Conservation (phyloP, 2,113 vertebrate genomes). For the Tragelaphus scriptus region DNA sequence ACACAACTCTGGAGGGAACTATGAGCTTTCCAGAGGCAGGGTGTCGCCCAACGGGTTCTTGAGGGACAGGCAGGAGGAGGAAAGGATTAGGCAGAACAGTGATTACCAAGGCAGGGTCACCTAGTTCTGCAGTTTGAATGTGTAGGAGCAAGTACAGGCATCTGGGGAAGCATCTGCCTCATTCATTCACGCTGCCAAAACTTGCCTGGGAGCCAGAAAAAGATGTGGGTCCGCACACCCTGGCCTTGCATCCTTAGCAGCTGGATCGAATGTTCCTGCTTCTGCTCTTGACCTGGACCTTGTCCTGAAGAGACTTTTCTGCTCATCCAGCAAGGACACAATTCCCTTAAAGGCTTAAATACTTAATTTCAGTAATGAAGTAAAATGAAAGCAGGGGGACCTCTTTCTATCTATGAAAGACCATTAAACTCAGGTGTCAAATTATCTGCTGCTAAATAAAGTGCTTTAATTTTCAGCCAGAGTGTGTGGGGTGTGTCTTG, state of each 20-base stretch:
- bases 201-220: not conserved
- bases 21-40: not conserved
- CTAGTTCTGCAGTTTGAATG: not conserved
- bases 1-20: not conserved
- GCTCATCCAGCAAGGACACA: not conserved
- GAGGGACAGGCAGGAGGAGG: not conserved
- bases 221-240: rapidly evolving
- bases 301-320: not conserved
- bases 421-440: not conserved
- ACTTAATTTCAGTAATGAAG: not conserved
- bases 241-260: not conserved
- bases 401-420: not conserved
- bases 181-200: not conserved
- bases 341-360: not conserved
- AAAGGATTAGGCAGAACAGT: not conserved
- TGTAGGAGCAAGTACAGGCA: not conserved
- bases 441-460: not conserved
- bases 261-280: not conserved
- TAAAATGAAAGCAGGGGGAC: not conserved
- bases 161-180: not conserved
- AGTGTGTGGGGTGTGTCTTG: not conserved
- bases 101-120: not conserved
- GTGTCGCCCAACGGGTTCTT: rapidly evolving
- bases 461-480: conserved; percentile 12
- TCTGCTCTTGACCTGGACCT: not conserved